Evolutionary conservation across 2,888 invertebrate species (phyloP), one percentile per base, ranked within the genome.

Genomic region (Candidula unifasciata): DNA sequence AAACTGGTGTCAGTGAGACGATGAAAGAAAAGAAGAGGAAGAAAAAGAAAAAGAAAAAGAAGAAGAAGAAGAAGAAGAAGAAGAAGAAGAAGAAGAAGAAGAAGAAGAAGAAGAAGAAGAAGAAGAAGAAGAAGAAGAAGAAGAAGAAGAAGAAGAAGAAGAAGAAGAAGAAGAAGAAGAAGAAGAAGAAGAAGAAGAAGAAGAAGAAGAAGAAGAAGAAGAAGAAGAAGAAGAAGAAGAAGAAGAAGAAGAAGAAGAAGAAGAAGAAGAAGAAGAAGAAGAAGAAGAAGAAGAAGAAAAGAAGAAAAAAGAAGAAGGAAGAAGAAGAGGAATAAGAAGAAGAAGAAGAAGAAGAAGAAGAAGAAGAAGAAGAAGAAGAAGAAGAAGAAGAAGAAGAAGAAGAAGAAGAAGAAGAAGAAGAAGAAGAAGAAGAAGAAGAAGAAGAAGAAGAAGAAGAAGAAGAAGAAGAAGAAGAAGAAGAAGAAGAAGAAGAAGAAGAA

Each of bases 201-300:
- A 5, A 74, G 74, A 5, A 74, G 24, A 10, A 74, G 44, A 35
- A 73, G 35, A 35, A 73, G 73, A 35, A 73, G 73, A 35, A 73
- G 35, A 35, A 73, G 73, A 35, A 73, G 73, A 35, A 73, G 73
- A 35, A 35, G 35, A 35, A 35, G 35, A 35, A 73, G 73, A 35
- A 73, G 73, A 35, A 73, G 35, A 35, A 73, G 73, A 35, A 73
- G 73, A 35, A 73, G 73, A 35, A 73, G 35, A 35, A 73, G 35
- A 35, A 73, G 35, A 35, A 73, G 73, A 35, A 73, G n/a, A 6
- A 73, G 73, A 6, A 73, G 44, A 5, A 66, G 66, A 5, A 66
- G 66, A 8, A 66, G 73, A n/a, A 73, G 73, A 5, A 35, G 73
- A 18, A 66, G 66, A 27, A 66, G 66, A 5, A 66, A 27, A 66